phyloP scores from a whole-genome alignment of 2,113 vertebrate genomes.

The Pomatostomus ruficeps region DNA sequence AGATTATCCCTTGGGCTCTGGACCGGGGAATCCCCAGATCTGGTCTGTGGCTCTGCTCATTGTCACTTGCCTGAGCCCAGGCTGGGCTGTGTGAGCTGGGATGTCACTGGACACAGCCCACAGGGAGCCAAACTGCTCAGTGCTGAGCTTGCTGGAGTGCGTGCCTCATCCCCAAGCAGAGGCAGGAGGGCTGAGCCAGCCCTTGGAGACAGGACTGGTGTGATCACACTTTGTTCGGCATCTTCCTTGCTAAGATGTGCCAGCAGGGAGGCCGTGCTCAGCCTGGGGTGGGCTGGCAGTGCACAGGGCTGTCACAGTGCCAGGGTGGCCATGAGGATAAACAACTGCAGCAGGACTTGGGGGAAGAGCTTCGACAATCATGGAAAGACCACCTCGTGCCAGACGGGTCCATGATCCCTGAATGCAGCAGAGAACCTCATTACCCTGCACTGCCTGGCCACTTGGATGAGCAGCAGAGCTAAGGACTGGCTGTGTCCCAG shows the following conservation, averaged over 20 bases:
- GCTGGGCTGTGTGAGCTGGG: fast-evolving
- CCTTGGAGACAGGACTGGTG: background rate
- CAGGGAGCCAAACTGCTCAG: background rate
- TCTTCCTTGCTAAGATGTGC: background rate
- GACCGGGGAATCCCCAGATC: background rate
- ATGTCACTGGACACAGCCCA: background rate
- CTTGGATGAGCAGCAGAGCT: background rate
- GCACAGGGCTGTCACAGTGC: background rate
- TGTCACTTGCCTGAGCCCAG: background rate
- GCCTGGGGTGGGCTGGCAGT: background rate
- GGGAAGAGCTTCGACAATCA: background rate
- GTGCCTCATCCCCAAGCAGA: background rate
- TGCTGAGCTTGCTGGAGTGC: background rate
- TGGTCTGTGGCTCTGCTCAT: fast-evolving
- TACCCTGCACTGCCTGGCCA: background rate
- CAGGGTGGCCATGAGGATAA: background rate
- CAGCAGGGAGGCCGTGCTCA: background rate
- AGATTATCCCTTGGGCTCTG: background rate
- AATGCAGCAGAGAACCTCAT: background rate
- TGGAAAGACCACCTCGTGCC: background rate
- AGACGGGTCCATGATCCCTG: background rate
- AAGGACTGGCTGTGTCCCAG: background rate
- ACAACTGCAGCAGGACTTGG: background rate
- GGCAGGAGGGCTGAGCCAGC: background rate
- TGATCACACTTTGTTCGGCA: background rate